A percentile compares a stretch with the other conserved stretches of the same genome.
Evolutionary conservation across 2,888 invertebrate species (phyloP).

Genomic region (Syrphus vitripennis): DNA sequence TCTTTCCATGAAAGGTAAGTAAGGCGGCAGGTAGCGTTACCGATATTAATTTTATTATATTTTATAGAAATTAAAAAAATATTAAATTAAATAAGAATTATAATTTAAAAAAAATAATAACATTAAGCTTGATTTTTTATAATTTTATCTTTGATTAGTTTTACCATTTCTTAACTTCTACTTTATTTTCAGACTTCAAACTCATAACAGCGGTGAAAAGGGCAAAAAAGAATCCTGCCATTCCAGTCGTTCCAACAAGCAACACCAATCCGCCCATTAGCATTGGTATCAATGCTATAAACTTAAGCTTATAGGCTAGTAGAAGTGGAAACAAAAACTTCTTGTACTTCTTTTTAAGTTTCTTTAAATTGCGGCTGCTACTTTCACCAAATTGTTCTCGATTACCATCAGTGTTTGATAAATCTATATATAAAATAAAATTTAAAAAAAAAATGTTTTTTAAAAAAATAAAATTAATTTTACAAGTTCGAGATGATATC

Average conservation of each 20-base stretch:
- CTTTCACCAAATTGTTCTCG: slow-evolving; percentile 13
- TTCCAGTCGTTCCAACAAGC: slow-evolving; percentile 88
- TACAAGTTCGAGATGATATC: too few relatives aligned
- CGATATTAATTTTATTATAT: too few relatives aligned
- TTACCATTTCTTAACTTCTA: slow-evolving; percentile 44
- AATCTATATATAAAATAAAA: slow-evolving; percentile 32
- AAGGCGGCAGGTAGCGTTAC: too few relatives aligned
- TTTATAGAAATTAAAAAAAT: too few relatives aligned
- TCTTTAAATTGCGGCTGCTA: slow-evolving; percentile 76
- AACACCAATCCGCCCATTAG: slow-evolving; percentile 87
- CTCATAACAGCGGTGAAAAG: slow-evolving; percentile 92
- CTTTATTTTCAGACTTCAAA: slow-evolving; percentile 81
- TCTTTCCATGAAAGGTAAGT: too few relatives aligned
- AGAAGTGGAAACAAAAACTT: slow-evolving; percentile 89
- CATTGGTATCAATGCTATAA: slow-evolving; percentile 89
- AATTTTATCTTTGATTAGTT: background rate
- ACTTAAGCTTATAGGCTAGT: slow-evolving; percentile 92
- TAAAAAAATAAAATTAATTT: too few relatives aligned
- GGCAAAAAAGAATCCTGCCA: slow-evolving; percentile 94
- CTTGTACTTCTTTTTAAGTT: slow-evolving; percentile 84
- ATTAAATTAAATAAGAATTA: background rate
- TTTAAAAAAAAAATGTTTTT: too few relatives aligned
- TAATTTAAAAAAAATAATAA: background rate
- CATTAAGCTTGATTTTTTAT: background rate
- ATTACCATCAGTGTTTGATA: slow-evolving; percentile 9